Conservation (phyloP, 2,888 invertebrate genomes). For the Tribolium freemani region DNA sequence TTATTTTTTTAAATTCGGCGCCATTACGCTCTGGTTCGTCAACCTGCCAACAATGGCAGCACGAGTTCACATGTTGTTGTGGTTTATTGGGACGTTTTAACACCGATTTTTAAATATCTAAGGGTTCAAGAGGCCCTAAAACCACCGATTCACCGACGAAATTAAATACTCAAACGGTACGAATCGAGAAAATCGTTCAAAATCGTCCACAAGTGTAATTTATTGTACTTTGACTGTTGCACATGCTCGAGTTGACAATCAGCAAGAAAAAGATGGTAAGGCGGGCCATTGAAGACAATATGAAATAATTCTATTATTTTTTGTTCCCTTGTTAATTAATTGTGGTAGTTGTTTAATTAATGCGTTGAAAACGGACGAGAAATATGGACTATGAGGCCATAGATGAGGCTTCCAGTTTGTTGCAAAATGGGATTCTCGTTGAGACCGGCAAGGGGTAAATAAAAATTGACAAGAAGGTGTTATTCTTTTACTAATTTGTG, state of each 20-base stretch:
- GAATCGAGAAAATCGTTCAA: neutral
- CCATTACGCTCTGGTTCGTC: neutral
- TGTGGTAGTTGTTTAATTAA: neutral
- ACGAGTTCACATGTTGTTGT: slow-evolving; percentile 11
- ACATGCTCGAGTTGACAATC: slow-evolving; percentile 4
- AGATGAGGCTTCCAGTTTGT: slow-evolving; percentile 66
- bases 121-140: neutral
- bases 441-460: slow-evolving; percentile 67
- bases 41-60: slow-evolving; percentile 6
- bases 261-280: neutral
- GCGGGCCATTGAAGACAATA: neutral
- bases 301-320: neutral
- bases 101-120: neutral
- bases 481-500: neutral
- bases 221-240: neutral
- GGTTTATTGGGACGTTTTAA: slow-evolving; percentile 14
- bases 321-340: neutral
- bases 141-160: neutral
- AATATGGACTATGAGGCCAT: slow-evolving; percentile 45
- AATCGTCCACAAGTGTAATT: neutral
- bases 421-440: slow-evolving; percentile 68
- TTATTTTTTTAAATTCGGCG: neutral
- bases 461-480: neutral
- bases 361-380: neutral
- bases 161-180: neutral